Base-by-base conservation (phyloP, 1,140 invertebrate genomes). In the Hyles vespertilio region DNA sequence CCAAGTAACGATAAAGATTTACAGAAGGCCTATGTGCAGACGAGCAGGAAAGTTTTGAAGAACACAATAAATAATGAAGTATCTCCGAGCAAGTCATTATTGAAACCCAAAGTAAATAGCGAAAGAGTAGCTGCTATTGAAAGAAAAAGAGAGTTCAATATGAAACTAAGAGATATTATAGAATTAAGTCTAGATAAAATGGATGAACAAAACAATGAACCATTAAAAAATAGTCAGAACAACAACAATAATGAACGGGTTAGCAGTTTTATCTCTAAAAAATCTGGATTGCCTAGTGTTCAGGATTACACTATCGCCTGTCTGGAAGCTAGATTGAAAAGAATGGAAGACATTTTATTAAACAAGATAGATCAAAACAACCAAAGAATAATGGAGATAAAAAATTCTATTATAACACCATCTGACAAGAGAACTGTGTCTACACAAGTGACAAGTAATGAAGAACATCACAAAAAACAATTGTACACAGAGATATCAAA, bases 131-230 rank as follows among this genome's bases (percentile, higher is more conserved):
- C 84, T 48, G 72, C 66, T 56, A 89, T 87, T 54, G 65, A 79
- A 63, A 63, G 78, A 62, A 89, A 89, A 50, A 74, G 86, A 59
- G 72, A 82, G 58, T 87, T 87, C 54, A 87, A 87, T 63, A 87
- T 80, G 76, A 84, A 79, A 59, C 59, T 89, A 55, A 76, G 72
- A 67, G 80, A 86, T 66, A 72, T 81, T 3, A 67, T 84, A 61
- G 73, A 79, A 69, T 67, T 67, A 40, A 76, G 72, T 65, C 63
- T 84, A 58, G 72, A 81, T 60, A 76, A 75, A 52, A 56, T 73
- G 56, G 61, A 66, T 57, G 58, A 63, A 50, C n/a, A 50, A 36
- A 56, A 67, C 50, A 43, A 56, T 32, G 52, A 32, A 40, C 51
- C 9, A 58, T 53, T n/a, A 7, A 0, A 65, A 64, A 46, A 2